Base-by-base conservation (phyloP, 2,888 invertebrate genomes). In the Epinotia demarniana region DNA sequence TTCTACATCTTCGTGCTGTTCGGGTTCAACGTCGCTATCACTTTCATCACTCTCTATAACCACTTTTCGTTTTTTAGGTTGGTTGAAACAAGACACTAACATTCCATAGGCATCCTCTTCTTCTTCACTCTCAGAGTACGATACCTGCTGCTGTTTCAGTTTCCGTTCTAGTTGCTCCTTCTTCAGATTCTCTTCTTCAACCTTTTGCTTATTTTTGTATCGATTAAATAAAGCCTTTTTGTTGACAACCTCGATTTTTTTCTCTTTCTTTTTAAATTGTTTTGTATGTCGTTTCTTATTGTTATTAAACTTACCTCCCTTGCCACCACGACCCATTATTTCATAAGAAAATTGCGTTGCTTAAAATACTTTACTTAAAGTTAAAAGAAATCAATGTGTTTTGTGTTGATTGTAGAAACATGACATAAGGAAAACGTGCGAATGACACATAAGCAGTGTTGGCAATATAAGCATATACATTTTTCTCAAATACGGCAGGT, bases 71-170 rank as follows among this genome's bases (percentile, higher is more conserved):
- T 81, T 86, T 55, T 80, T 81, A 18, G 79, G 84, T n/a, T 80
- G 80, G 67, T 83, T 84, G 77, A 95, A 95, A 75, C 94, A 94
- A 0, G 95, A 93, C 27, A 96, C 83, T 62, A 96, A 84, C 80
- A 94, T 92, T 57, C 90, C 91, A 81, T 94, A 93, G 4, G 92
- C 89, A 87, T 96, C 89, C 79, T 91, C 90, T 69, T 92, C 92
- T 76, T 91, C 92, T 73, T 95, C 95, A 77, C 95, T 95, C n/a
- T 95, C 94, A 27, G 91, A 90, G 74, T 92, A 94, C 1, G 88
- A 87, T 33, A 85, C 85, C 58, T 90, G 90, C 75, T 87, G 83
- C 77, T 88, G 84, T 77, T 87, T 83, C 61, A 92, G 82, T 77
- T 86, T 90, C 13, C 83, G 85, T 73, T 95, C 93, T 68, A 92